Conservation (phyloP, 2,797 vertebrate genomes). For the Capromys pilorides region DNA sequence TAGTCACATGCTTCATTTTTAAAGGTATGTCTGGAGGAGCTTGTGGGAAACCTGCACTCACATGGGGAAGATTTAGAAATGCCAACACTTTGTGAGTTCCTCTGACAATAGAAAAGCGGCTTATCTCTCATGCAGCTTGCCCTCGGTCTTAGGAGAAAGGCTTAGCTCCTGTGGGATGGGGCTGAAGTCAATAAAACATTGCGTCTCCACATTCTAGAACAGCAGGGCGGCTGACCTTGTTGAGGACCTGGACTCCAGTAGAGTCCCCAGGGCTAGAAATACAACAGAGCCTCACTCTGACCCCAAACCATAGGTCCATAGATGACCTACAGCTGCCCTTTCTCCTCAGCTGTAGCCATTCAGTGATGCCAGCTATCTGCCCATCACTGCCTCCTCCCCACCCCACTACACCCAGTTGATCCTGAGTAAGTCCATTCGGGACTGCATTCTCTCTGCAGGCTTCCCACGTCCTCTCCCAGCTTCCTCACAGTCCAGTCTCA, state of each 20-base stretch:
- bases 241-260: not conserved
- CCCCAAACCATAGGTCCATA: not conserved
- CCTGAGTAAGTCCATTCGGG: not conserved
- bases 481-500: not conserved
- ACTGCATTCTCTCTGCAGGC: not conserved
- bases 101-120: not conserved
- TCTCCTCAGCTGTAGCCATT: not conserved
- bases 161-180: not conserved
- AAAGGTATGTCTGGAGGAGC: not conserved
- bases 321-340: not conserved
- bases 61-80: not conserved
- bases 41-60: not conserved
- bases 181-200: not conserved
- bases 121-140: not conserved
- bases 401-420: not conserved
- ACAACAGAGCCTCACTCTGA: not conserved
- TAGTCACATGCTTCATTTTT: not conserved
- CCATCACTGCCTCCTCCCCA: rapidly evolving
- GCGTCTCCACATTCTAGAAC: not conserved
- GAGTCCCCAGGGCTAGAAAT: not conserved
- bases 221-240: not conserved
- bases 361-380: not conserved
- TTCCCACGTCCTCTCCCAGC: not conserved
- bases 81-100: not conserved
- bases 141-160: not conserved